These are phyloP conservation scores for Pollenia labialis DNA, from an alignment of 2,888 invertebrate species.

Conservation along the genomic window DNA sequence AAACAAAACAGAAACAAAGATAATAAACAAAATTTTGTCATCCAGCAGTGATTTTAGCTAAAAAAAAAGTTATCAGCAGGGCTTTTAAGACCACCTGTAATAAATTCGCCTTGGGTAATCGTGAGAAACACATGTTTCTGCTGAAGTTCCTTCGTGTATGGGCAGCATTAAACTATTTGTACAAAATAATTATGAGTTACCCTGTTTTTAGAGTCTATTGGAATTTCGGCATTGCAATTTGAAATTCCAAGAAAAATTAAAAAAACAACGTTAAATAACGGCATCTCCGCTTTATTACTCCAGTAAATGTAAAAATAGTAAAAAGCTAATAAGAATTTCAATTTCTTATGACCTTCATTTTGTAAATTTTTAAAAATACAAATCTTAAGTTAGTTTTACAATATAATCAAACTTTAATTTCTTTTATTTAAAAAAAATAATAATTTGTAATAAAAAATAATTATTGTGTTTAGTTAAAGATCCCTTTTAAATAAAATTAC, in stretches of 20 bases:
- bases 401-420: not conserved
- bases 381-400: conserved; percentile 44
- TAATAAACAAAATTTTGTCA: too few species aligned
- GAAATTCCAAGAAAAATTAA: conserved; percentile 51
- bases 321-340: conserved; percentile 15
- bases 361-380: conserved; percentile 47
- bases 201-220: conserved; percentile 87
- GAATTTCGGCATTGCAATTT: conserved; percentile 84
- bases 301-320: conserved; percentile 15
- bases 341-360: conserved; percentile 56
- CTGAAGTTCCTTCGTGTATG: too few species aligned
- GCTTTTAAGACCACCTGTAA: too few species aligned
- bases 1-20: too few species aligned
- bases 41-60: too few species aligned
- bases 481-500: conserved; percentile 18
- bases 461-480: conserved; percentile 41
- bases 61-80: too few species aligned
- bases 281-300: conserved; percentile 49
- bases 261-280: conserved; percentile 69
- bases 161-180: too few species aligned
- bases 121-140: too few species aligned
- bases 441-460: conserved; percentile 34
- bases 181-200: not conserved
- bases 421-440: conserved; percentile 26
- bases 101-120: too few species aligned